These are phyloP conservation scores for Heterocephalus glaber DNA, from an alignment of 2,113 vertebrate genomes.

Conservation along the genomic window DNA sequence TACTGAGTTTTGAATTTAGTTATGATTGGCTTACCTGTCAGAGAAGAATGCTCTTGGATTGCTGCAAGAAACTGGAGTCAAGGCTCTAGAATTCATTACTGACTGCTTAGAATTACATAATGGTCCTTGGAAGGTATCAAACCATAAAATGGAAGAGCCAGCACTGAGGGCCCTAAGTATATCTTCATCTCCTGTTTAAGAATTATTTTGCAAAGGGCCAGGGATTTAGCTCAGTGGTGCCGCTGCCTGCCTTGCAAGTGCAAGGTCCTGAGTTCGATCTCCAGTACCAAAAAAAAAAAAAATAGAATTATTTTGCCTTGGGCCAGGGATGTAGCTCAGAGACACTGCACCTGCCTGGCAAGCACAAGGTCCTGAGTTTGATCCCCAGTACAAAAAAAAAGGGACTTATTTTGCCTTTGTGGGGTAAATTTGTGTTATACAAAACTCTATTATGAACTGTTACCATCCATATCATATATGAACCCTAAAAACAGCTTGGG, in stretches of 20 bases:
- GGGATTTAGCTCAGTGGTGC: too few relatives aligned
- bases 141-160: background rate
- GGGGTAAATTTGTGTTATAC: background rate
- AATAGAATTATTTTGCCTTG: too few relatives aligned
- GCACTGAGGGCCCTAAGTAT: background rate
- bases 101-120: background rate
- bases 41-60: background rate
- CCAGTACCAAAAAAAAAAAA: too few relatives aligned
- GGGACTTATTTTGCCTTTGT: slow-evolving; percentile 22
- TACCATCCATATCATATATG: background rate
- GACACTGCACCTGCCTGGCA: too few relatives aligned
- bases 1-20: background rate
- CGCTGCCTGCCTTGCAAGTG: too few relatives aligned
- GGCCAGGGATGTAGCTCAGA: too few relatives aligned
- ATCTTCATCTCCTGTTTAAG: slow-evolving; percentile 29
- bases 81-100: background rate
- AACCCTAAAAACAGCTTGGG: slow-evolving; percentile 12
- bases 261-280: too few relatives aligned
- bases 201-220: background rate
- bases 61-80: background rate
- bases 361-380: too few relatives aligned
- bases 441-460: background rate
- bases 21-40: background rate
- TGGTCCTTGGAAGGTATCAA: background rate
- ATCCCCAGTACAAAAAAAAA: too few relatives aligned